Percentiles rank a stretch among this genome's conserved stretches.
These are phyloP conservation scores for Eurystomus glaucurus DNA, from an alignment of 2,797 vertebrate species.

Conservation along the genomic window DNA sequence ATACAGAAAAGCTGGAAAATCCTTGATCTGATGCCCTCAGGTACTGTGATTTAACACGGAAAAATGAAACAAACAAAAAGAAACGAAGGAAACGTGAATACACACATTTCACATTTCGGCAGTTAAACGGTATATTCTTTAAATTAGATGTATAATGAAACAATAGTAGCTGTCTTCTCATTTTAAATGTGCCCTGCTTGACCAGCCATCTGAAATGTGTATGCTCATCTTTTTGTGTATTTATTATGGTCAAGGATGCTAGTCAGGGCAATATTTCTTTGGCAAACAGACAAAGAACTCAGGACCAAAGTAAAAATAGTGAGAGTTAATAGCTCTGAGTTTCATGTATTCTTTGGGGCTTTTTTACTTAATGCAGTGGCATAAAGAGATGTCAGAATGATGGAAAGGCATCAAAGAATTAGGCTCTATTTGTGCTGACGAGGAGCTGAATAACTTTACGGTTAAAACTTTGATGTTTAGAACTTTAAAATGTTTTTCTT, in stretches of 20 bases:
- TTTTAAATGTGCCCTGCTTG: neutral
- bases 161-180: neutral
- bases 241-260: neutral
- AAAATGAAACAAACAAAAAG: neutral
- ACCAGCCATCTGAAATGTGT: neutral
- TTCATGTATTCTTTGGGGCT: constrained; percentile 1
- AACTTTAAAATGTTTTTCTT: constrained; percentile 3
- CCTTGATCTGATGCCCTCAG: neutral
- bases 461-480: constrained; percentile 29
- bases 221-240: neutral
- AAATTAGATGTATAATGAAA: neutral
- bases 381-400: neutral
- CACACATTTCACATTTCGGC: neutral
- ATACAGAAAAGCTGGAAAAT: constrained; percentile 4
- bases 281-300: neutral
- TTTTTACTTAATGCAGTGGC: neutral
- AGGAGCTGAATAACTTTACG: neutral
- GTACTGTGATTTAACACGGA: neutral
- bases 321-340: constrained; percentile 3
- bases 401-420: neutral
- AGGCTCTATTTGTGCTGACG: neutral
- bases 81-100: neutral
- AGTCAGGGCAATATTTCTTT: neutral
- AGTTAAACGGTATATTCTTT: neutral
- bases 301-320: neutral